Evolutionary conservation across 2,888 invertebrate species (phyloP), one percentile per base, ranked within the genome.

Genomic region (Chrysomela aeneicollis): DNA sequence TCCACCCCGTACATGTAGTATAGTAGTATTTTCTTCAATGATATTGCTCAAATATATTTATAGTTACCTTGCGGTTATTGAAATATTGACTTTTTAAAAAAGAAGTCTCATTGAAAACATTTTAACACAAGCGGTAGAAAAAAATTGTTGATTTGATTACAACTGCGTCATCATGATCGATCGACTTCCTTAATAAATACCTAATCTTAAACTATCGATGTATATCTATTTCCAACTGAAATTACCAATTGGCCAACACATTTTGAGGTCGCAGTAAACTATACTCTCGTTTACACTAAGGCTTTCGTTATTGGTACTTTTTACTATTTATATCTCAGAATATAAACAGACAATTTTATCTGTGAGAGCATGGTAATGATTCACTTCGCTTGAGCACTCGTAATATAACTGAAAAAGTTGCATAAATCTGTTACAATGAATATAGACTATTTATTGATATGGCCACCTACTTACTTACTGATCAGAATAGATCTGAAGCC

Each of bases 271-370:
- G 30, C 26, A 21, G 54, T 65, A 47, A 61, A 54, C 61, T 59
- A 59, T 61, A 53, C 49, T 53, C 58, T 30, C 15, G 61, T 58
- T 52, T 53, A 58, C 50, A 51, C 49, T 61, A 53, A 46, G 37
- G 15, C 30, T 61, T 61, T 64, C 61, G 61, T 64, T 64, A 60
- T 65, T 15, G 61, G 61, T 47, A 53, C 52, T 61, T 61, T 59
- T 54, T 35, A 57, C 65, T 65, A 65, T 61, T 61, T 61, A 65
- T 65, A 65, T 58, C 65, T 17, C 58, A 37, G 53, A 61, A 61
- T 59, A 49, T 65, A 65, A 65, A 65, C 65, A 65, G 12, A 46
- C 49, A 26, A 54, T 58, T 65, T 65, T 65, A 65, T 65, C 53
- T 61, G 57, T 53, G 47, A 65, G 57, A 58, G 59, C 54, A 65